These are phyloP conservation scores for Chrosomus eos DNA, from an alignment of 2,797 vertebrate species.

Conservation along the genomic window DNA sequence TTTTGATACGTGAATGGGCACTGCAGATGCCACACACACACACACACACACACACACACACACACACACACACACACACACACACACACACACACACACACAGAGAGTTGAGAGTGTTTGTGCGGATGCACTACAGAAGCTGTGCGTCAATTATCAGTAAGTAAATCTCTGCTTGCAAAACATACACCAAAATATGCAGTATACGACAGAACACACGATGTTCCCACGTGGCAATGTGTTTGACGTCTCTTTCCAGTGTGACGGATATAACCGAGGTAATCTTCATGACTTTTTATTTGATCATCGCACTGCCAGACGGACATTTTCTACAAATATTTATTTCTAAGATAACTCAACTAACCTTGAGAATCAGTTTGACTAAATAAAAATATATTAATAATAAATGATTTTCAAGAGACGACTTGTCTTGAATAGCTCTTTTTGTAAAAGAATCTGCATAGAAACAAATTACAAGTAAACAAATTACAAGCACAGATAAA, in stretches of 20 bases:
- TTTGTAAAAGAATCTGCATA: too few species aligned
- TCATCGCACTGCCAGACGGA: not conserved
- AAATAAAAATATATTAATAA: not conserved
- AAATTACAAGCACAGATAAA: too few species aligned
- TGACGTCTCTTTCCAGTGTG: not conserved
- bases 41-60: slow-evolving; percentile 61
- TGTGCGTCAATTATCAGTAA: not conserved
- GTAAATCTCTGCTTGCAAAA: not conserved
- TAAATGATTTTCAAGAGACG: too few species aligned
- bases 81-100: slow-evolving; percentile 61
- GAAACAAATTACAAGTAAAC: too few species aligned
- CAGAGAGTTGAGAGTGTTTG: not conserved
- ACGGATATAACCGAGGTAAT: not conserved
- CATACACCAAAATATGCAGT: not conserved
- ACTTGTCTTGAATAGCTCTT: too few species aligned
- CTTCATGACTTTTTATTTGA: not conserved
- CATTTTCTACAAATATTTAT: not conserved
- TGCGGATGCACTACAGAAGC: not conserved
- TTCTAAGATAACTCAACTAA: not conserved
- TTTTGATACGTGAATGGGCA: slow-evolving; percentile 37
- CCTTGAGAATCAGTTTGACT: not conserved
- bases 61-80: slow-evolving; percentile 54
- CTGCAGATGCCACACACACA: slow-evolving; percentile 47
- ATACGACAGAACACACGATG: not conserved
- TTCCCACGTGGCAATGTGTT: not conserved